Base-by-base conservation (phyloP, 2,113 vertebrate species). In the Otus sunia region DNA sequence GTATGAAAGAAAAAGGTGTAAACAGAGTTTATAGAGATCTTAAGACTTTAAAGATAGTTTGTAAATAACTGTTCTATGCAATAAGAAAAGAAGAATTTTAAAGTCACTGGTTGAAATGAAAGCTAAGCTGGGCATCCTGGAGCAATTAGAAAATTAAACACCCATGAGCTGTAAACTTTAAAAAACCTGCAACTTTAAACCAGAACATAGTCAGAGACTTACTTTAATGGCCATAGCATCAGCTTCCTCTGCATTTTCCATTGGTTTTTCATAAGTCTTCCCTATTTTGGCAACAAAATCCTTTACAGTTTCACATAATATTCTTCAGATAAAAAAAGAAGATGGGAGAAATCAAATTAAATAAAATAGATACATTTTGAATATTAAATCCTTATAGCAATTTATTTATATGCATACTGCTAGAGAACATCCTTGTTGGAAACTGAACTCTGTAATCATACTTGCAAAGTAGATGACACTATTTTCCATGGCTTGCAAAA, bases 251-350 rank as follows among this genome's bases (percentile, higher is more conserved):
- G 98, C 85, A 56, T 99, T 99, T 91, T 99, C 99, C 79, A 98
- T 52, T 8, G 98, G 98, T 96, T 98, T 99, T 73, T 99, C 99
- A 0, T 99, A 99, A 7, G 98, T 98, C 97, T 99, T 99, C 32
- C 99, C 99, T 81, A 99, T 99, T 98, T 99, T 99, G 98, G 99
- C 98, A 93, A 99, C 99, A 64, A 99, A 99, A 84, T 99, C 99
- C 98, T 99, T 99, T 87, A 99, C 98, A 5, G 99, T 99, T 97
- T 99, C 99, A 98, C 99, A 99, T 34, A 99, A 98, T 94, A 99
- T 98, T 98, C 99, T 99, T 97, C 68, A 69, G 83, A 69, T 60
- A 94, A 97, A 94, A 92, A 94, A 9, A 72, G 34, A 37, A 94
- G 64, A 90, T 27, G 19, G 60, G 22, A 56, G 59, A 95, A 88